A percentile compares a stretch with the other conserved stretches of the same genome.
These are phyloP conservation scores for Cybosia mesomella DNA, from an alignment of 2,888 invertebrate genomes.

Conservation along the genomic window DNA sequence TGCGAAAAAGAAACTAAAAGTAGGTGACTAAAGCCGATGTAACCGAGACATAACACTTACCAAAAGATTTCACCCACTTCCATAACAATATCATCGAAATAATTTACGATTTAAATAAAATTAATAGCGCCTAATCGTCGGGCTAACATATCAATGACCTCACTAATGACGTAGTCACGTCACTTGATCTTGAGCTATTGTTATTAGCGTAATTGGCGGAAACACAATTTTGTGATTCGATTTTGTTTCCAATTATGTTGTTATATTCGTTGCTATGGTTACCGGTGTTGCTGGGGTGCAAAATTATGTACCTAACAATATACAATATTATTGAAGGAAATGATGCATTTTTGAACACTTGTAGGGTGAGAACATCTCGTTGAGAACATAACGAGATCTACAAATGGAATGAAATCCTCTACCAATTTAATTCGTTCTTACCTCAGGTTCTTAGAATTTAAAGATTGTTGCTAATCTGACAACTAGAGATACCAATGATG, in stretches of 20 bases:
- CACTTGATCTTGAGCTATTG: slow-evolving; percentile 37
- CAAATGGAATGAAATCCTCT: too few relatives aligned
- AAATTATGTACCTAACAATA: slow-evolving; percentile 12
- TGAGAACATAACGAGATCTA: too few relatives aligned
- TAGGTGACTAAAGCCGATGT: neutral
- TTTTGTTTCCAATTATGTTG: slow-evolving; percentile 47
- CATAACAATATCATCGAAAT: slow-evolving; percentile 19
- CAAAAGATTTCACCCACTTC: slow-evolving; percentile 8
- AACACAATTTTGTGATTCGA: slow-evolving; percentile 32
- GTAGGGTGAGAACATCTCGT: too few relatives aligned
- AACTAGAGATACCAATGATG: too few relatives aligned
- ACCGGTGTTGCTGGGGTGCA: slow-evolving; percentile 19
- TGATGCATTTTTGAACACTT: too few relatives aligned
- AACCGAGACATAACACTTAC: neutral
- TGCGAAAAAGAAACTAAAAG: neutral
- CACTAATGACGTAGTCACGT: slow-evolving; percentile 24
- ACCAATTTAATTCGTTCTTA: too few relatives aligned
- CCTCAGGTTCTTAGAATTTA: too few relatives aligned
- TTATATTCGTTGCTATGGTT: slow-evolving; percentile 33
- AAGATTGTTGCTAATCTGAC: too few relatives aligned
- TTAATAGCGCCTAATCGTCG: slow-evolving; percentile 25
- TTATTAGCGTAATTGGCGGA: slow-evolving; percentile 33
- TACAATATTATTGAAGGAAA: neutral
- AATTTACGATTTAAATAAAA: slow-evolving; percentile 29
- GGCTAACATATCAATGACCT: slow-evolving; percentile 23